Percentiles rank a stretch among this genome's conserved stretches.
Conservation (phyloP, 2,888 invertebrate genomes). For the Odontomyia ornata region DNA sequence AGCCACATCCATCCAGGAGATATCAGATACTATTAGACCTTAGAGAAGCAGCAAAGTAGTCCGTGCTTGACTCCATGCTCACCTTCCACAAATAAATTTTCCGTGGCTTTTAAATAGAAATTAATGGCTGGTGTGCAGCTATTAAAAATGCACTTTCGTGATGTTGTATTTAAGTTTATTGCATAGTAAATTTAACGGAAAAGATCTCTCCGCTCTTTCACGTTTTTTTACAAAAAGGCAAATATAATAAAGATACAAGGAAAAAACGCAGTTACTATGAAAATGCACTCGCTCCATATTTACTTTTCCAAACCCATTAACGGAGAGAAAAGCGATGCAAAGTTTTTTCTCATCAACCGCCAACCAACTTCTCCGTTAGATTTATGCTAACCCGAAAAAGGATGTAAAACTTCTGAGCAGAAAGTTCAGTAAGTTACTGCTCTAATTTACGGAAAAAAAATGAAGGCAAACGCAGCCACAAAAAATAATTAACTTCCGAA, state of each 20-base stretch:
- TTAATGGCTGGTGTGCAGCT: conserved; percentile 40
- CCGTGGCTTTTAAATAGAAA: conserved; percentile 38
- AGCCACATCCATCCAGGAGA: background rate
- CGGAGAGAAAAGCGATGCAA: conserved; percentile 8
- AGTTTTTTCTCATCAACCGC: conserved; percentile 25
- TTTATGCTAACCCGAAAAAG: conserved; percentile 30
- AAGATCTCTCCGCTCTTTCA: conserved; percentile 24
- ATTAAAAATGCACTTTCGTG: conserved; percentile 45
- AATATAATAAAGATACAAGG: too few relatives aligned
- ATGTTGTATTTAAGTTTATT: conserved; percentile 45
- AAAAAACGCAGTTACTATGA: conserved; percentile 15
- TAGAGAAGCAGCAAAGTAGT: background rate
- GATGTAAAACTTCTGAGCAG: conserved; percentile 37
- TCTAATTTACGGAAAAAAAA: conserved; percentile 34
- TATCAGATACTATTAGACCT: conserved; percentile 8
- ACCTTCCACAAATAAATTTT: conserved; percentile 38
- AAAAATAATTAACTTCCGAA: conserved; percentile 39
- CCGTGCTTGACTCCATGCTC: conserved; percentile 27
- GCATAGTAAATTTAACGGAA: conserved; percentile 41
- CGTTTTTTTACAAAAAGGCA: too few relatives aligned
- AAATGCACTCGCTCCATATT: conserved; percentile 27
- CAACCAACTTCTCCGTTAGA: conserved; percentile 22
- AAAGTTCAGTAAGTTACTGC: conserved; percentile 31
- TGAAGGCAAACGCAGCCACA: background rate
- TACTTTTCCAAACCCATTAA: conserved; percentile 22